phyloP scores from a whole-genome alignment of 2,113 vertebrate species.

The Phaethon lepturus region DNA sequence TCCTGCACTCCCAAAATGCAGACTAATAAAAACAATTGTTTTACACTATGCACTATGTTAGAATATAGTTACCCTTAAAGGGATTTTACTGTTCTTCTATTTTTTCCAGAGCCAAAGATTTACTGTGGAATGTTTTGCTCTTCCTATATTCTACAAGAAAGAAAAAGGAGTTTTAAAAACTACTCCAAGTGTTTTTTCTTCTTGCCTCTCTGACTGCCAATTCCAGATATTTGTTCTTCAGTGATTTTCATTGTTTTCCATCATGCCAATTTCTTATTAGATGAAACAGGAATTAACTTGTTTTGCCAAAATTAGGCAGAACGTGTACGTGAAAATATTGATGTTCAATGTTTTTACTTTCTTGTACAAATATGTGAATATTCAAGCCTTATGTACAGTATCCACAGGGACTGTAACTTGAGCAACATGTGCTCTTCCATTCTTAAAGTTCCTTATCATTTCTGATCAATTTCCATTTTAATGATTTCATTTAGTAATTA shows the following conservation, averaged over 20 bases:
- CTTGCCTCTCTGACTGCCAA: not conserved
- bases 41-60: not conserved
- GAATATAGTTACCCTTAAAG: not conserved
- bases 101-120: not conserved
- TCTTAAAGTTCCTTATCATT: not conserved
- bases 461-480: not conserved
- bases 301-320: not conserved
- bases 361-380: not conserved
- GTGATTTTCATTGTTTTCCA: not conserved
- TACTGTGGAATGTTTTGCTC: not conserved
- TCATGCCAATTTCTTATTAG: not conserved
- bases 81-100: not conserved
- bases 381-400: not conserved
- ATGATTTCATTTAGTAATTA: not conserved
- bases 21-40: not conserved
- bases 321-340: not conserved
- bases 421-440: not conserved
- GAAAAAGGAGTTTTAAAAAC: not conserved
- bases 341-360: not conserved
- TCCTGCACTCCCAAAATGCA: not conserved
- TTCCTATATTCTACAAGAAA: not conserved
- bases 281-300: not conserved
- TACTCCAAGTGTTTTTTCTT: not conserved
- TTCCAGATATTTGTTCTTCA: not conserved
- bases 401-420: not conserved